Evolutionary conservation across 2,113 vertebrate genomes (phyloP).

Genomic region (Drymodes brunneopygia): DNA sequence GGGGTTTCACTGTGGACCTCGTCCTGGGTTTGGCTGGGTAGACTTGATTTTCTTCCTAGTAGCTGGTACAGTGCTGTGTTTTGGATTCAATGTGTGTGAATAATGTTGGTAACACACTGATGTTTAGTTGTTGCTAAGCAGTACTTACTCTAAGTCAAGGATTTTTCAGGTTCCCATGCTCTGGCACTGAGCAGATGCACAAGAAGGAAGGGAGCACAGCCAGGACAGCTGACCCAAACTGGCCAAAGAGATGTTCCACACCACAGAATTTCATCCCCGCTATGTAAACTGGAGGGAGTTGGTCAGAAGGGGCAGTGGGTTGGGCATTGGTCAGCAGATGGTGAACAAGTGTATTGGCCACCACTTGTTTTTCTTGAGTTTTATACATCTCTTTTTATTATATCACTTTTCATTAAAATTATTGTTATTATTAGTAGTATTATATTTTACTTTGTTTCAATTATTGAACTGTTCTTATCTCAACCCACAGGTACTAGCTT

Average conservation of each 20-base stretch:
- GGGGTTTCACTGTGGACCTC: neutral
- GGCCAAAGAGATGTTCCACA: neutral
- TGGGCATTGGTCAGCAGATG: fast-evolving
- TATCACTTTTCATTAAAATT: neutral
- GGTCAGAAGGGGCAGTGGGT: neutral
- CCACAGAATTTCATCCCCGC: neutral
- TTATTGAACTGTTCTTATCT: neutral
- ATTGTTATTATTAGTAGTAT: fast-evolving
- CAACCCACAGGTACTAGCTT: neutral
- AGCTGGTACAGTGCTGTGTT: neutral
- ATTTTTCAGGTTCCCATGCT: neutral
- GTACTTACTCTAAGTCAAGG: neutral
- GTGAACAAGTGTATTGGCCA: neutral
- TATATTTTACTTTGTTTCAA: neutral
- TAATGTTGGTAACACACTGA: neutral
- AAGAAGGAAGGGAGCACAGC: neutral
- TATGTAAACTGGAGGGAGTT: neutral
- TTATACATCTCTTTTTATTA: neutral
- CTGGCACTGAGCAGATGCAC: neutral
- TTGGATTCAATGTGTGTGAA: neutral
- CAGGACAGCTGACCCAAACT: neutral
- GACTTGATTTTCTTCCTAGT: neutral
- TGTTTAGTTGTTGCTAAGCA: neutral
- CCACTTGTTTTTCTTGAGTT: neutral
- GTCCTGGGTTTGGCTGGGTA: neutral